Evolutionary conservation across 2,113 vertebrate genomes (phyloP).

Genomic region (Mustela nigripes): DNA sequence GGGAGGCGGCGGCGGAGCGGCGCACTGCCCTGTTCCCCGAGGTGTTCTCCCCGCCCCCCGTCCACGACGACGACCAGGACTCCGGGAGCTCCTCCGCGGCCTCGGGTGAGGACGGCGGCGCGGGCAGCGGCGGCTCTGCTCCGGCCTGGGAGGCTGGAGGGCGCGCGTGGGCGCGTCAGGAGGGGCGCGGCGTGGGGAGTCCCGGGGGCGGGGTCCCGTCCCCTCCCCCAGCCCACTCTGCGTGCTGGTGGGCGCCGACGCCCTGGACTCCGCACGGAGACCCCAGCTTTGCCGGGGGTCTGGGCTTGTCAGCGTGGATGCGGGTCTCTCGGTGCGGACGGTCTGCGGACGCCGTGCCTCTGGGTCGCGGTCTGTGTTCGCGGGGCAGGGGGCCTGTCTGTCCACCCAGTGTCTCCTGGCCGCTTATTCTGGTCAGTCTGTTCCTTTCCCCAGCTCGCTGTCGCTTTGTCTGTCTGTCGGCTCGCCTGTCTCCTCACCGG

Average conservation of each 20-base stretch:
- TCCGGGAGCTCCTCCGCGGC: constrained; percentile 74
- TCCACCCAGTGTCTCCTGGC: background rate
- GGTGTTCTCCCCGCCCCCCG: accelerated
- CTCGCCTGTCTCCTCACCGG: too few species aligned
- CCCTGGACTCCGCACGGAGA: background rate
- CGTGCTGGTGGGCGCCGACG: background rate
- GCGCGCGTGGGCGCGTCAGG: background rate
- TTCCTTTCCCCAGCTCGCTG: background rate
- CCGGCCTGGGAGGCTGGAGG: accelerated
- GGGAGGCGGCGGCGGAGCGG: constrained; percentile 90
- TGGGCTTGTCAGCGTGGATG: background rate
- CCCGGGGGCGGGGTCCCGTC: too few species aligned
- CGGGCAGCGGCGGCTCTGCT: accelerated
- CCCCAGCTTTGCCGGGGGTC: background rate
- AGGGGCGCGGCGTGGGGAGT: background rate
- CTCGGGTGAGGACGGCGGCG: constrained; percentile 83
- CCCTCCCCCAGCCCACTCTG: background rate
- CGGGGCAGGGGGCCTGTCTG: background rate
- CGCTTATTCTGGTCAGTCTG: background rate
- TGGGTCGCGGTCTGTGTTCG: too few species aligned
- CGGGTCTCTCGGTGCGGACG: background rate
- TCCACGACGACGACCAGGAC: accelerated
- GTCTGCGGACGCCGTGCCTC: too few species aligned
- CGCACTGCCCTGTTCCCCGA: constrained; percentile 54
- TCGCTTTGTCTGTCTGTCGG: background rate